Conservation (phyloP, 2,797 vertebrate genomes). For the Rhincodon typus region DNA sequence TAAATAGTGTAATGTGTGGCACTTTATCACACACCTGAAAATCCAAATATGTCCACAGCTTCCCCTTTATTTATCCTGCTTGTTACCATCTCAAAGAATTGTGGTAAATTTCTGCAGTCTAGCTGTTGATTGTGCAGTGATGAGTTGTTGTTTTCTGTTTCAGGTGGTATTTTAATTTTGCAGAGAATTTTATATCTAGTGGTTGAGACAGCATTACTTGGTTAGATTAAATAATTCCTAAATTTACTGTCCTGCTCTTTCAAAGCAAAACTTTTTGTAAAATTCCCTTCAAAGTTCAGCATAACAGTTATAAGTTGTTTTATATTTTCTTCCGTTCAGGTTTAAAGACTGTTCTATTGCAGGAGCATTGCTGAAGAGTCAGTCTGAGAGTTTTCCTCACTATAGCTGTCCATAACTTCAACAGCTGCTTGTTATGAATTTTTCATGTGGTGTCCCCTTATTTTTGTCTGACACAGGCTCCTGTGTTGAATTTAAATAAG, state of each 20-base stretch:
- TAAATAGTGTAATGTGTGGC: too few relatives aligned
- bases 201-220: background rate
- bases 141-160: background rate
- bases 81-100: too few relatives aligned
- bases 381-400: background rate
- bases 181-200: background rate
- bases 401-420: background rate
- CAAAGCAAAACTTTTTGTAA: background rate
- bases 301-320: background rate
- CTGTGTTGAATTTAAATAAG: conserved; percentile 29
- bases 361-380: background rate
- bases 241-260: background rate
- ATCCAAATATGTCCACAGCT: too few relatives aligned
- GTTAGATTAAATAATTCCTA: background rate
- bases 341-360: conserved; percentile 8
- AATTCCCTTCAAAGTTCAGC: background rate
- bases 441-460: conserved; percentile 33
- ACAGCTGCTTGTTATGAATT: conserved; percentile 32
- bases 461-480: conserved; percentile 3
- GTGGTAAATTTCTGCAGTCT: background rate
- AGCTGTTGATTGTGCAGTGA: background rate
- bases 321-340: background rate
- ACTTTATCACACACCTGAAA: too few relatives aligned
- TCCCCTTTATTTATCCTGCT: too few relatives aligned
- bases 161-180: background rate